Evolutionary conservation across 2,888 invertebrate species (phyloP).

Genomic region (Xanthorhoe designata): DNA sequence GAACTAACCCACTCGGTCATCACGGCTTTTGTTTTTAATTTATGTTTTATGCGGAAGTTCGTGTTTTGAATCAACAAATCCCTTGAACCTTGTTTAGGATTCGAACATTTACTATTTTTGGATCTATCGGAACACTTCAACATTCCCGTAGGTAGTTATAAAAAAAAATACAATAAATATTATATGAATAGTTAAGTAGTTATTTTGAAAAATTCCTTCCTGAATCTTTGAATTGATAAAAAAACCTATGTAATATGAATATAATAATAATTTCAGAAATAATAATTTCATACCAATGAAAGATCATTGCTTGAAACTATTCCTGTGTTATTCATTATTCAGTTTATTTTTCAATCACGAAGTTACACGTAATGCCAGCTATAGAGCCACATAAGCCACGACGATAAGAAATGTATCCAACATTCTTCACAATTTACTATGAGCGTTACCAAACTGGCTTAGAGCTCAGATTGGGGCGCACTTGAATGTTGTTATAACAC

Average conservation of each 20-base stretch:
- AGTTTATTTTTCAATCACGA: conserved; percentile 7
- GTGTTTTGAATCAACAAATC: no score
- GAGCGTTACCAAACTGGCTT: conserved; percentile 2
- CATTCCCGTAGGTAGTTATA: no score
- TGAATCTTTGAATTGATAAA: neutral
- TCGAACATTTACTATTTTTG: no score
- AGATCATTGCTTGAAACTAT: neutral
- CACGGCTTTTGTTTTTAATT: no score
- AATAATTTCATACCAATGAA: neutral
- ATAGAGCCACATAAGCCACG: conserved; percentile 4
- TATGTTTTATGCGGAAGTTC: no score
- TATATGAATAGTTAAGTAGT: no score
- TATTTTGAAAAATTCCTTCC: neutral
- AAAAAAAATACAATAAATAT: no score
- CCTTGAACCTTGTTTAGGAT: no score
- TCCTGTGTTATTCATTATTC: neutral
- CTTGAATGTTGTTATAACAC: neutral
- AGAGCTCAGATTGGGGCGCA: conserved; percentile 16
- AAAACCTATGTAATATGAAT: no score
- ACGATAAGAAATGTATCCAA: neutral
- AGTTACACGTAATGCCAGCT: conserved; percentile 13
- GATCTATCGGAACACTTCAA: no score
- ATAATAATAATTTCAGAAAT: no score
- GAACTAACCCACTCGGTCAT: no score
- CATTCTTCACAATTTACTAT: neutral